Base-by-base conservation (phyloP, 2,797 vertebrate species). In the Cyprinodon diabolis region DNA sequence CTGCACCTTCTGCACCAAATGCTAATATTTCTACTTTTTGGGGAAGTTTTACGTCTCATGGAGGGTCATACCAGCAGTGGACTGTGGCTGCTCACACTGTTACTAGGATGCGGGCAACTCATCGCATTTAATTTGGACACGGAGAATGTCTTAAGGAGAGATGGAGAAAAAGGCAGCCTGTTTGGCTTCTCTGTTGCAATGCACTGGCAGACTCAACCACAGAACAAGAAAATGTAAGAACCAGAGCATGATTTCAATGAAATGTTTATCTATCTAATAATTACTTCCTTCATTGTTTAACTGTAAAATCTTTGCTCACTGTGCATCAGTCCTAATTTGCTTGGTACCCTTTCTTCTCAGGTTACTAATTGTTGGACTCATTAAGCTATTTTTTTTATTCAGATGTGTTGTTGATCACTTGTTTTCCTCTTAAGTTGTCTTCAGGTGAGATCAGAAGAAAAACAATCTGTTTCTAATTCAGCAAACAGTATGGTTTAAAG, bases 101-200 rank as follows among this genome's bases (percentile, higher is more conserved):
- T 92, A 9, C 15, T 74, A 79, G 82, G 73, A 75, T 92, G 88
- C 19, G 75, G 63, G 6, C 69, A 23, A 14, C 74, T 90, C 51
- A 83, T 82, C 67, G 95, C 96, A 76, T 97, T 98, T 91, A 97
- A 98, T 94, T 92, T 97, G 92, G 95, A 97, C 88, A 89, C 92
- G 8, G 91, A 93, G 0, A 93, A 94, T 71, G 95, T 94, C 77
- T 85, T 94, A 89, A 71, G 23, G 86, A 96, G 95, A 92, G 73
- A 0, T 30, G 97, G 97, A 23, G 95, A 96, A 0, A 72, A 85
- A 0, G 94, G 90, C 70, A 97, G 95, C 76, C 91, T 97, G 77
- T 98, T 98, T 91, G 97, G 56, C 80, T 93, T 94, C 89, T 93
- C 93, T 10, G 66, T 94, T 14, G 91, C 91, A 73, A 83, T 94